phyloP scores from a whole-genome alignment of 2,797 vertebrate species.

The Sebastes cheni region DNA sequence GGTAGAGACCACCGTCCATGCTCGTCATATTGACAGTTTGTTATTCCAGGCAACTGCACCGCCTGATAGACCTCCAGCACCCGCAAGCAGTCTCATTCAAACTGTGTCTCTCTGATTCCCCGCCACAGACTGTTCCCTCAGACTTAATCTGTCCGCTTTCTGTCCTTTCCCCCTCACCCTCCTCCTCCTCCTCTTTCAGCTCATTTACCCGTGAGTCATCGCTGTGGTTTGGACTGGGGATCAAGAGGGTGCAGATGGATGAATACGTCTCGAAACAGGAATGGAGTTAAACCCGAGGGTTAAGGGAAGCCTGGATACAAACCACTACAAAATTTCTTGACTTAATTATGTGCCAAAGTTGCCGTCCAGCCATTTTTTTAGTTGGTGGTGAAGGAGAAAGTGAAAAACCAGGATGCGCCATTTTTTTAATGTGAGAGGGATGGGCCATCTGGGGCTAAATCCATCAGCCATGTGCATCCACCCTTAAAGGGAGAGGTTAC shows the following conservation, averaged over 20 bases:
- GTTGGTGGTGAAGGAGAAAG: conserved; percentile 39
- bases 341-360: conserved; percentile 61
- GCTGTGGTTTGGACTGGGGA: conserved; percentile 79
- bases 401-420: conserved; percentile 37
- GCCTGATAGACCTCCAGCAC: conserved; percentile 67
- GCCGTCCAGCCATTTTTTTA: conserved; percentile 36
- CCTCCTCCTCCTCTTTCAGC: conserved; percentile 48
- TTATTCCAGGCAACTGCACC: conserved; percentile 72
- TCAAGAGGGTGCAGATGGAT: conserved; percentile 69
- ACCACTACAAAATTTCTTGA: conserved; percentile 57
- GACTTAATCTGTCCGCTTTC: conserved; percentile 67
- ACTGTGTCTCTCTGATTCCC: conserved; percentile 61
- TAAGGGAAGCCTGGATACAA: conserved; percentile 55
- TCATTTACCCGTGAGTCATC: conserved; percentile 83
- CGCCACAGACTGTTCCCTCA: conserved; percentile 63
- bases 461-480: conserved; percentile 42
- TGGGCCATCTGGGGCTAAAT: conserved; percentile 14
- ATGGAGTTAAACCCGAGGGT: conserved; percentile 59
- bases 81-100: conserved; percentile 62
- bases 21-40: conserved; percentile 70
- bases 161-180: conserved; percentile 20
- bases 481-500: conserved; percentile 21
- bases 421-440: conserved; percentile 11
- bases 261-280: conserved; percentile 60
- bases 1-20: conserved; percentile 74